These are phyloP conservation scores for Drosophila santomea DNA, from an alignment of 1,140 invertebrate species.

Conservation along the genomic window DNA sequence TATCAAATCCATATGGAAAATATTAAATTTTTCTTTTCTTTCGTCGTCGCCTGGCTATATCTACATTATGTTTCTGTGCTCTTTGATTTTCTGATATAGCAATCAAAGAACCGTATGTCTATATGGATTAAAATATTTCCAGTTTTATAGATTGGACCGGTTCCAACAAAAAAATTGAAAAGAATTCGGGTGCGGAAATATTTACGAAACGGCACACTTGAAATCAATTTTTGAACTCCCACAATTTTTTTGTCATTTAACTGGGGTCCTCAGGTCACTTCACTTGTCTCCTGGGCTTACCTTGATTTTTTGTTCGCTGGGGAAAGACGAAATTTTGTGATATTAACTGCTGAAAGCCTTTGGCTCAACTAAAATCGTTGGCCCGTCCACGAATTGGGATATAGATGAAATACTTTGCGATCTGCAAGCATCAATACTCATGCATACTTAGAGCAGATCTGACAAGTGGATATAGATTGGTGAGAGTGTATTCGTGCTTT, in stretches of 20 bases:
- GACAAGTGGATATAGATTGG: constrained; percentile 50
- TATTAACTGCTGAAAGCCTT: constrained; percentile 77
- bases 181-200: constrained; percentile 21
- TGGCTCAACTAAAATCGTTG: constrained; percentile 75
- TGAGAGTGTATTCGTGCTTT: constrained; percentile 20
- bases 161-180: constrained; percentile 58
- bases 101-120: constrained; percentile 37
- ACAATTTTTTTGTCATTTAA: constrained; percentile 3
- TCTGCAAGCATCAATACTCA: constrained; percentile 46
- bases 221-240: constrained; percentile 46
- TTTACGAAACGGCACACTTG: constrained; percentile 69
- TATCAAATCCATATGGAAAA: constrained; percentile 57
- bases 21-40: constrained; percentile 31
- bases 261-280: constrained; percentile 12
- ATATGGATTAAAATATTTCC: constrained; percentile 64
- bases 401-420: constrained; percentile 49
- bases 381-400: constrained; percentile 45
- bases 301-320: constrained; percentile 47
- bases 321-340: constrained; percentile 55
- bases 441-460: constrained; percentile 20
- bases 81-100: constrained; percentile 40
- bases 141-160: constrained; percentile 75
- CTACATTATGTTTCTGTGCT: constrained; percentile 43
- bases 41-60: constrained; percentile 28
- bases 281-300: constrained; percentile 20